A percentile compares a stretch with the other conserved stretches of the same genome.
phyloP scores from a whole-genome alignment of 1,140 invertebrate species.

The Trichoplusia ni region DNA sequence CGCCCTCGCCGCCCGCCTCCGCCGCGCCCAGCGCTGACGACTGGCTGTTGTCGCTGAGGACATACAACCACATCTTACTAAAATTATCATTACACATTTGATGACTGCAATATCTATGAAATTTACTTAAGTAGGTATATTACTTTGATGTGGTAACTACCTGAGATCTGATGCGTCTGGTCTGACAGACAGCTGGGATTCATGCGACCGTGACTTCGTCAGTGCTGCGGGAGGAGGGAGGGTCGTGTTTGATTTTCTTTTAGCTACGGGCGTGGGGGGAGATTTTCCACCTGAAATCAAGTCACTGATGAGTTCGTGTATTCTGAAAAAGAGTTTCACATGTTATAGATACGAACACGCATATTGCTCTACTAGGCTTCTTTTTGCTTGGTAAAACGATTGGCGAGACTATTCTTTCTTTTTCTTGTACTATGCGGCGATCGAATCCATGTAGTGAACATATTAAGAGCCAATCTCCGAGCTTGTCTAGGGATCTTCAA shows the following conservation, averaged over 20 bases:
- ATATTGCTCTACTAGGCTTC: no score
- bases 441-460: no score
- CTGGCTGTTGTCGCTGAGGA: constrained; percentile 67
- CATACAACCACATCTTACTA: no score
- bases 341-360: no score
- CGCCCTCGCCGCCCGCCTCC: no score
- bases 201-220: constrained; percentile 95
- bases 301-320: neutral
- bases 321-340: no score
- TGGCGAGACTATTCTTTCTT: no score
- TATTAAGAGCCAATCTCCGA: no score
- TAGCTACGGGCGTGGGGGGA: constrained; percentile 62
- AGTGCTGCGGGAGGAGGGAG: constrained; percentile 78
- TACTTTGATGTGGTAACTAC: constrained; percentile 32
- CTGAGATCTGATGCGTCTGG: constrained; percentile 77
- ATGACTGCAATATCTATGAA: neutral
- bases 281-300: constrained; percentile 63
- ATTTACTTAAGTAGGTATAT: neutral
- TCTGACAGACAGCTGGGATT: constrained; percentile 90
- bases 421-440: no score
- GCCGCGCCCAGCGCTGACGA: constrained; percentile 57
- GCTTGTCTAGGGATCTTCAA: no score
- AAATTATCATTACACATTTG: neutral
- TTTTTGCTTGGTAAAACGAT: no score
- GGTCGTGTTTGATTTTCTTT: constrained; percentile 58